Conservation (phyloP, 2,113 vertebrate genomes). For the human (Homo sapiens) region DNA sequence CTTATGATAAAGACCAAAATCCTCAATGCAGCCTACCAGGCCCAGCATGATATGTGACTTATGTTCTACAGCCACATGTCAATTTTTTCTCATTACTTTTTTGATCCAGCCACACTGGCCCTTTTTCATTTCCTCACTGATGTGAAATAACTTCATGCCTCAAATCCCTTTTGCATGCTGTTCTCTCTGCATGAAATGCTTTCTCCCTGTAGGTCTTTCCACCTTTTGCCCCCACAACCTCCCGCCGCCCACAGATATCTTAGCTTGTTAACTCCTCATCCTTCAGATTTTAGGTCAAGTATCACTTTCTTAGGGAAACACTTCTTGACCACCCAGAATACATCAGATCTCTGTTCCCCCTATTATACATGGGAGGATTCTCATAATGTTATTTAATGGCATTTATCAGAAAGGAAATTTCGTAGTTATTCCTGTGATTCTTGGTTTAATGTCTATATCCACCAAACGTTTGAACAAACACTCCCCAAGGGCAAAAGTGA, state of each 20-base stretch:
- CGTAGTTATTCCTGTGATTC: neutral
- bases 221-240: neutral
- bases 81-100: neutral
- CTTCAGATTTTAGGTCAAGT: neutral
- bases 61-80: neutral
- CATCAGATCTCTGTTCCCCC: neutral
- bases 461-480: neutral
- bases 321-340: neutral
- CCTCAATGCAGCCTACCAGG: neutral
- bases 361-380: neutral
- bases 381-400: neutral
- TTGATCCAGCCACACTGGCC: neutral
- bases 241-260: neutral
- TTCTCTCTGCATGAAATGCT: neutral
- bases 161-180: neutral
- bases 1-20: slow-evolving; percentile 7
- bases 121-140: slow-evolving; percentile 19
- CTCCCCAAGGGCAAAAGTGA: neutral
- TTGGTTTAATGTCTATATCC: neutral
- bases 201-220: neutral
- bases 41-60: neutral
- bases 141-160: neutral
- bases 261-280: neutral
- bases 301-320: neutral
- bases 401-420: neutral